These are phyloP conservation scores for Epizoanthus illoricatus DNA, from an alignment of 92 coral and sea anemone species.

Conservation along the genomic window DNA sequence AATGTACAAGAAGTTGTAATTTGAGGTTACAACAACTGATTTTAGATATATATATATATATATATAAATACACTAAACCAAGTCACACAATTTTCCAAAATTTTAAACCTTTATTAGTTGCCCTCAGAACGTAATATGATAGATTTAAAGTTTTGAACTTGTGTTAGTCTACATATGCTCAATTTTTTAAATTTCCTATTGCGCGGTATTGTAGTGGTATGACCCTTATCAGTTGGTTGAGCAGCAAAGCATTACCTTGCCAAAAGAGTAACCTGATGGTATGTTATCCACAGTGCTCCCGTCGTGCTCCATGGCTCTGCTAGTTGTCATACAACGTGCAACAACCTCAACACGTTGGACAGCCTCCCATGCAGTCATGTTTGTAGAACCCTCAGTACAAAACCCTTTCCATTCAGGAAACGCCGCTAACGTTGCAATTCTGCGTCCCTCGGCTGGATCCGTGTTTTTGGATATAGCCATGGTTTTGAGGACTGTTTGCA, in stretches of 20 bases:
- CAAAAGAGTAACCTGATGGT: conserved; percentile 1
- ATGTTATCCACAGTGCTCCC: not conserved
- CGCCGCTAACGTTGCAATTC: conserved; percentile 22
- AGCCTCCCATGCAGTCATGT: conserved; percentile 12
- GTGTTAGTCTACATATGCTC: too few relatives aligned
- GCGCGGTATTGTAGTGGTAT: too few relatives aligned
- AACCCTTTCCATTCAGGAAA: conserved; percentile 11
- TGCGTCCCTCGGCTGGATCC: conserved; percentile 15
- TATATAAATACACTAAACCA: too few relatives aligned
- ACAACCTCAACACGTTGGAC: not conserved
- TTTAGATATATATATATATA: too few relatives aligned
- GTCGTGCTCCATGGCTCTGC: conserved; percentile 6
- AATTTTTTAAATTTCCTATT: too few relatives aligned
- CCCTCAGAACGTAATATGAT: too few relatives aligned
- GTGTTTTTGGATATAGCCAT: not conserved
- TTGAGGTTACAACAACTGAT: too few relatives aligned
- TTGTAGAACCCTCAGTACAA: not conserved
- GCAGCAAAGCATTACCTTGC: not conserved
- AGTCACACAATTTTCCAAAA: too few relatives aligned
- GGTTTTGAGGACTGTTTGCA: not conserved
- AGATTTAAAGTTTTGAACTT: too few relatives aligned
- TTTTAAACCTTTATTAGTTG: too few relatives aligned
- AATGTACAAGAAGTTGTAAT: too few relatives aligned
- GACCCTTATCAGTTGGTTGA: not conserved
- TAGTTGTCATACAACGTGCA: not conserved